Conservation (phyloP, 1,140 invertebrate species). For the Ladona fulva region DNA sequence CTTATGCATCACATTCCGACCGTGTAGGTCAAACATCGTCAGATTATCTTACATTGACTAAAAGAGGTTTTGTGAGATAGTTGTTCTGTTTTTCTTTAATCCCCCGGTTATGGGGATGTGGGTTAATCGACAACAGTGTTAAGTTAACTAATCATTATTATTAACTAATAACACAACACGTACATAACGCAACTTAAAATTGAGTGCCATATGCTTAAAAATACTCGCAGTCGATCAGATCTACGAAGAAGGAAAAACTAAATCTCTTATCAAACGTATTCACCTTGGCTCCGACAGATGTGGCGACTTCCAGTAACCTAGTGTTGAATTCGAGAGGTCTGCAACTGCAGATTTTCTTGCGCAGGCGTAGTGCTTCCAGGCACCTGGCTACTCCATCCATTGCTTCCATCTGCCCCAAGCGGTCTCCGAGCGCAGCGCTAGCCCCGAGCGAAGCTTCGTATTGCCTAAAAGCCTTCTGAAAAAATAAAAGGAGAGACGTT, state of each 20-base stretch:
- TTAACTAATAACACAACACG: neutral
- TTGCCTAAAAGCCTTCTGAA: constrained; percentile 61
- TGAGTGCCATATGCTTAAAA: neutral
- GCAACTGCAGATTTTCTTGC: constrained; percentile 76
- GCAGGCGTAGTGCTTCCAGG: constrained; percentile 60
- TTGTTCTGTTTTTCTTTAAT: too few relatives aligned
- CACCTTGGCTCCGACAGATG: constrained; percentile 70
- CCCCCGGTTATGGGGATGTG: too few relatives aligned
- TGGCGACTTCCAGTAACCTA: constrained; percentile 64
- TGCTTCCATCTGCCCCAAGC: constrained; percentile 74
- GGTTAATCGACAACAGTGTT: too few relatives aligned
- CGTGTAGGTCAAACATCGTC: too few relatives aligned
- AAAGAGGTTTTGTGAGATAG: too few relatives aligned
- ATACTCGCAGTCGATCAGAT: too few relatives aligned
- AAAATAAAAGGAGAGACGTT: constrained; percentile 15
- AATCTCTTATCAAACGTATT: neutral
- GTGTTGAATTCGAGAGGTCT: constrained; percentile 74
- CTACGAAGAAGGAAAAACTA: too few relatives aligned
- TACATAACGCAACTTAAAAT: neutral
- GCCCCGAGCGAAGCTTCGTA: constrained; percentile 76
- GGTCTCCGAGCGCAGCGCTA: constrained; percentile 63
- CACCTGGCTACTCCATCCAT: constrained; percentile 77
- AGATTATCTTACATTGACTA: too few relatives aligned
- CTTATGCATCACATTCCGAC: too few relatives aligned
- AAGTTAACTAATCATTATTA: neutral